Evolutionary conservation across 2,888 invertebrate genomes (phyloP), one percentile per base, ranked within the genome.

Genomic region (Drosophila pseudotalamancana): DNA sequence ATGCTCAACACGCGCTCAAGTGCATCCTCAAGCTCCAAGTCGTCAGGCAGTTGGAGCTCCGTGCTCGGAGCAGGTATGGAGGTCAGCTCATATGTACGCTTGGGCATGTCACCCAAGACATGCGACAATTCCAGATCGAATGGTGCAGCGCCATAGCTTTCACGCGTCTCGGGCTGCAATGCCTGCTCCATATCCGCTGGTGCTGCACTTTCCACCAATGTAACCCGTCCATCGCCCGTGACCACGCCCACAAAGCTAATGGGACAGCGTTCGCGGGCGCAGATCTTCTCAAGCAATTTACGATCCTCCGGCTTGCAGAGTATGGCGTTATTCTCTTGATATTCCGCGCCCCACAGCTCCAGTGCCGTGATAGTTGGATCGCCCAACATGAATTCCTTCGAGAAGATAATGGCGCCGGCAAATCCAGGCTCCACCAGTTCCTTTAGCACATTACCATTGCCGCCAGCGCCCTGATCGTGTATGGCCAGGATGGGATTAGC

Each of bases 381-480:
- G 0, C 99, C 99, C 23, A 99, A 92, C 72, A 97, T 95, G 89
- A 98, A 98, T 88, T 95, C 94, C 63, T 95, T 94, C 0, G 96
- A 95, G 88, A 96, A 96, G 63, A 99, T 97, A 0, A 97, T 94
- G 0, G 98, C 99, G 1, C 99, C 99, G 4, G 95, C 94, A 56
- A 89, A 90, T 0, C 90, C 91, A 0, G 99, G 99, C 84, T 99
- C 99, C 0, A 98, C 98, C 4, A 99, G 92, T 91, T 99, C 99
- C 89, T 99, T 99, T 25, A 99, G 90, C 0, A 99, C 99, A 90
- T 99, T 99, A 1, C 99, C 97, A 89, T 97, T 97, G 23, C 99
- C 99, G n/a, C 99, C 99, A 6, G 99, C 99, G 16, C 99, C 99
- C 93, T 99, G 99, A 92, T 99, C 99, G 90, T 99, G 99, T 80